Base-by-base conservation (phyloP, 1,140 invertebrate species). In the Mercenaria mercenaria region DNA sequence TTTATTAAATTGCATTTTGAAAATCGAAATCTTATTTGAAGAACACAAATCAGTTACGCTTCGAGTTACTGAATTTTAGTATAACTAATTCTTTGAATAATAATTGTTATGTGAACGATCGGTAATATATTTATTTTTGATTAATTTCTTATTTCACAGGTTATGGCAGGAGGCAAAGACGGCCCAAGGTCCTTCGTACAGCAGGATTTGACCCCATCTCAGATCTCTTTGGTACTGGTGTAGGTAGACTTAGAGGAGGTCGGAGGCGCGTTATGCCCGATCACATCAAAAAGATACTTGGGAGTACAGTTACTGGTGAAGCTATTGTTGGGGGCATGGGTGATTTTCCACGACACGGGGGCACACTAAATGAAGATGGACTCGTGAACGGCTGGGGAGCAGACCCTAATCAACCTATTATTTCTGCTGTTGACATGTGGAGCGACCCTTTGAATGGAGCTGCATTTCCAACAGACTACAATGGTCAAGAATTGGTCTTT, bases 401-500 rank as follows among this genome's bases (percentile, higher is more conserved):
- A 4, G 50, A 56, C 32, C 26, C 29, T 26, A 56, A 34, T 79
- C 20, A 10, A 23, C 76, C 47, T 4, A 20, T 39, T 13, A 74
- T 56, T 43, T 39, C 64, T 23, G 47, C 18, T 13, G 50, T 72
- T 1, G 34, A 37, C 8, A 72, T 67, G 32, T 74, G 67, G 64
- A 34, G 10, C 26, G 41, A 85, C 56, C 83, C 64, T 11, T 34
- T 72, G n/a, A 29, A 34, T 56, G 83, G 83, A 26, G 47, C 32
- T 6, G n/a, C 20, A 37, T 74, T 85, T 72, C 67, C 64, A 26
- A 2, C 0, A 13, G 64, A 74, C 37, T 74, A 37, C n/a, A 47
- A n/a, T 11, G 81, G 81, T 26, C 39, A 50, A 29, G 81, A 84
- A 50, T 59, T 84, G 8, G 47, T 84, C 20, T 84, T 72, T 72